Evolutionary conservation across 2,113 vertebrate genomes (phyloP).

Genomic region (Anser cygnoides): DNA sequence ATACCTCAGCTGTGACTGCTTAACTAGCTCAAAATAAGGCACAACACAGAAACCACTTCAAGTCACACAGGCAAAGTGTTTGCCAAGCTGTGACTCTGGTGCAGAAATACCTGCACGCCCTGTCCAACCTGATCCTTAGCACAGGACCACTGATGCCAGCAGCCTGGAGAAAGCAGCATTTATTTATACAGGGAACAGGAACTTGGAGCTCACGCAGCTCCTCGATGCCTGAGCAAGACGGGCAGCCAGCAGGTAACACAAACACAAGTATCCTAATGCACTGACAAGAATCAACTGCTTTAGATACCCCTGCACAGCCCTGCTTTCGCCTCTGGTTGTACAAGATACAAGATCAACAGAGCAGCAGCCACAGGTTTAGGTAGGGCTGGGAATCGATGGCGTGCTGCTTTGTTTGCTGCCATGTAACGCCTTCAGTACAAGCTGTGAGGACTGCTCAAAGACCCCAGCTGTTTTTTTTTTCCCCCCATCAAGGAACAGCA

Average conservation of each 20-base stretch:
- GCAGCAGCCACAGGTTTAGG: background rate
- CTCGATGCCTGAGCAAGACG: too few relatives aligned
- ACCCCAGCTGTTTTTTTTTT: too few relatives aligned
- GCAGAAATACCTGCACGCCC: background rate
- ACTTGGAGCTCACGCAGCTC: background rate
- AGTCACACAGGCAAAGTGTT: background rate
- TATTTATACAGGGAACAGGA: background rate
- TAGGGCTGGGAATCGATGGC: background rate
- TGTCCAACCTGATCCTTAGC: background rate
- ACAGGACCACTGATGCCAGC: background rate
- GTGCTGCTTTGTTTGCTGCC: background rate
- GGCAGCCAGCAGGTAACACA: background rate
- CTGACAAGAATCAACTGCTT: background rate
- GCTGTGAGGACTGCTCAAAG: background rate
- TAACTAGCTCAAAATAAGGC: background rate
- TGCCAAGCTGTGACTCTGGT: background rate
- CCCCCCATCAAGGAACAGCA: background rate
- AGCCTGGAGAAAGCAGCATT: background rate
- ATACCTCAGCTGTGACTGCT: background rate
- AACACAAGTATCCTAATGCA: too few relatives aligned
- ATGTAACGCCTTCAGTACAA: background rate
- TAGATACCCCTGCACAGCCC: background rate
- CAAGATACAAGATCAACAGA: background rate
- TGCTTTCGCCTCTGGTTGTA: background rate
- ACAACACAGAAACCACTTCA: background rate